Conservation (phyloP, 1,140 invertebrate genomes). For the Zaprionus ornatus region DNA sequence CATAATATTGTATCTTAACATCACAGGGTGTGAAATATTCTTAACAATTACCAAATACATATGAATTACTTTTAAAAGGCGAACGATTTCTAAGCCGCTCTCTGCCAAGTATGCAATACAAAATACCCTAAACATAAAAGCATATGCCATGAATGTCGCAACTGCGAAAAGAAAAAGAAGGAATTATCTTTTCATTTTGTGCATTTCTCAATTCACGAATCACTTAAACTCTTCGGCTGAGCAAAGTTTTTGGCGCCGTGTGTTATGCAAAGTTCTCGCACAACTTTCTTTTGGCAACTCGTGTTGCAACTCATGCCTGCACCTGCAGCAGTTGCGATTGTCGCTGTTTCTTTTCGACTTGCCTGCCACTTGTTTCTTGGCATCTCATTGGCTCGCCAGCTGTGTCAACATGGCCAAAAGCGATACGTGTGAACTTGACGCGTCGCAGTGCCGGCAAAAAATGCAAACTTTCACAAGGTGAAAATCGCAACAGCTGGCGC, state of each 20-base stretch:
- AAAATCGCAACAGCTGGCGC: constrained; percentile 49
- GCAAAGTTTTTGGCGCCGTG: constrained; percentile 31
- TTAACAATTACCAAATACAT: too few species aligned
- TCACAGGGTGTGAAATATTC: too few species aligned
- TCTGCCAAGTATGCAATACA: too few species aligned
- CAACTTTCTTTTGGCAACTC: constrained; percentile 46
- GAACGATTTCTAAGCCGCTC: too few species aligned
- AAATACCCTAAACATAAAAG: too few species aligned
- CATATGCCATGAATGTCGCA: too few species aligned
- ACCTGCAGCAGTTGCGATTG: constrained; percentile 37
- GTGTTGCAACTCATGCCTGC: constrained; percentile 24
- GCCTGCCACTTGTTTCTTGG: background rate
- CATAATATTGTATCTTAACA: too few species aligned
- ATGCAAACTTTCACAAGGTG: constrained; percentile 47
- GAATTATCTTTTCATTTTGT: background rate
- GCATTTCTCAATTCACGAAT: background rate
- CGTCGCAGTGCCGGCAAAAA: constrained; percentile 29
- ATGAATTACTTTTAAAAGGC: too few species aligned
- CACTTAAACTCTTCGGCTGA: background rate
- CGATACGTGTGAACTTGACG: constrained; percentile 42
- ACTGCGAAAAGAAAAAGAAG: too few species aligned
- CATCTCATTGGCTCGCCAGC: constrained; percentile 24
- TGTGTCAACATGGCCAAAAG: constrained; percentile 48
- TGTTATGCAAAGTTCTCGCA: constrained; percentile 36
- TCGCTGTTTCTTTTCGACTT: constrained; percentile 9